Conservation (phyloP, 2,888 invertebrate species). For the Eilema sororculum region DNA sequence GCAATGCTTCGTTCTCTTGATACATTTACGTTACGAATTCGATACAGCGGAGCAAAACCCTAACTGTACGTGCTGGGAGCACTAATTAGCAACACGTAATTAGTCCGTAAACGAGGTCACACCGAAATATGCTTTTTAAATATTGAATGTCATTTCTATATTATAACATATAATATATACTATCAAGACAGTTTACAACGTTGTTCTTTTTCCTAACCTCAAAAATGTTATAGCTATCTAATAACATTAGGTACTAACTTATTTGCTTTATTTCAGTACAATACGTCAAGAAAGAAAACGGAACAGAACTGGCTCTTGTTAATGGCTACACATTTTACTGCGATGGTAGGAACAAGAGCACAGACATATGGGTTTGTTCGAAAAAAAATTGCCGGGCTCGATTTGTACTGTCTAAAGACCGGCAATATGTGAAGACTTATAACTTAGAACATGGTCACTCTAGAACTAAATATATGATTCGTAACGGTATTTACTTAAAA, state of each 20-base stretch:
- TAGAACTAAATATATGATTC: constrained; percentile 32
- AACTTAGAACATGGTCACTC: constrained; percentile 38
- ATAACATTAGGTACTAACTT: not conserved
- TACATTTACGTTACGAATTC: too few species aligned
- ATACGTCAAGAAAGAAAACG: constrained; percentile 14
- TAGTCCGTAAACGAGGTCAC: too few species aligned
- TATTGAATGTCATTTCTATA: too few species aligned
- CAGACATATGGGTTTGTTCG: constrained; percentile 17
- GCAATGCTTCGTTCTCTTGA: too few species aligned
- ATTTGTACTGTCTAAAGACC: constrained; percentile 7
- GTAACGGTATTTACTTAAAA: constrained; percentile 37
- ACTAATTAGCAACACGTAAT: too few species aligned
- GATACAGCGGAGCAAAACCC: too few species aligned
- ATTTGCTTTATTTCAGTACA: constrained; percentile 13
- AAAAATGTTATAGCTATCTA: not conserved
- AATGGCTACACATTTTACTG: constrained; percentile 14
- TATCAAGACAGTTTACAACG: too few species aligned
- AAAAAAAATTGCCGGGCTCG: constrained; percentile 15
- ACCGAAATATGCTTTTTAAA: too few species aligned
- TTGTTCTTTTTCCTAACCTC: too few species aligned
- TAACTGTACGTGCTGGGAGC: too few species aligned
- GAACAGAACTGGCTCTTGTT: constrained; percentile 13
- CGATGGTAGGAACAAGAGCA: constrained; percentile 17
- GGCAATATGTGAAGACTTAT: constrained; percentile 8
- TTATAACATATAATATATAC: too few species aligned